These are phyloP conservation scores for Synergus itoensis DNA, from an alignment of 2,888 invertebrate species.

Conservation along the genomic window DNA sequence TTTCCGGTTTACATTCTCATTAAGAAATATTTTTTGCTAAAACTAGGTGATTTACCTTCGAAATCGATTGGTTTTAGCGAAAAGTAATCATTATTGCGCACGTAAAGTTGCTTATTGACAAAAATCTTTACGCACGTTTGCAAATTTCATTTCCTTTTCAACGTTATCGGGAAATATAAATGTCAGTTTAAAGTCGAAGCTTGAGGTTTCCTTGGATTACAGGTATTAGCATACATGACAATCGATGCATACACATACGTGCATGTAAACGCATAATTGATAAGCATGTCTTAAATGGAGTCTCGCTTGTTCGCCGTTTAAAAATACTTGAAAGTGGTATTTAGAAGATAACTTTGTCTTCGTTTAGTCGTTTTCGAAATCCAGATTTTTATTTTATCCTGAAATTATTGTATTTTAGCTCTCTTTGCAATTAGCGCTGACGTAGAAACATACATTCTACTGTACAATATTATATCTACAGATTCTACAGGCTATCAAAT, in stretches of 20 bases:
- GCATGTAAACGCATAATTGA: constrained; percentile 37
- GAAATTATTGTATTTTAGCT: neutral
- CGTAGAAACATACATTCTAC: neutral
- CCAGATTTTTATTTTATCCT: constrained; percentile 4
- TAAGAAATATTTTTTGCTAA: no score
- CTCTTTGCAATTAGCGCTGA: neutral
- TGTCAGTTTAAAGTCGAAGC: constrained; percentile 30
- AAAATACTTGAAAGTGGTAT: constrained; percentile 28
- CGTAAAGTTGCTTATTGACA: neutral
- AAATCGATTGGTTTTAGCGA: no score
- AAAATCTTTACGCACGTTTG: neutral
- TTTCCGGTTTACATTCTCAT: no score
- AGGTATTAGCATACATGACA: constrained; percentile 31
- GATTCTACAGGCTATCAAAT: no score
- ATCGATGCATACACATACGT: constrained; percentile 27
- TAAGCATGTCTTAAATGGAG: constrained; percentile 27
- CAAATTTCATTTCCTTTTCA: neutral
- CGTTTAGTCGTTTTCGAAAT: constrained; percentile 1
- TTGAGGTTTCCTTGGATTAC: constrained; percentile 32
- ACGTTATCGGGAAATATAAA: constrained; percentile 29
- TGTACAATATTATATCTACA: no score
- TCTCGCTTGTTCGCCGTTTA: constrained; percentile 23
- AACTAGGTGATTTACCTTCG: no score
- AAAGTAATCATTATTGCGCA: neutral
- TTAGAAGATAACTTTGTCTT: constrained; percentile 27